Evolutionary conservation across 1,140 invertebrate genomes (phyloP).

Genomic region (Panagrolaimus sp.): DNA sequence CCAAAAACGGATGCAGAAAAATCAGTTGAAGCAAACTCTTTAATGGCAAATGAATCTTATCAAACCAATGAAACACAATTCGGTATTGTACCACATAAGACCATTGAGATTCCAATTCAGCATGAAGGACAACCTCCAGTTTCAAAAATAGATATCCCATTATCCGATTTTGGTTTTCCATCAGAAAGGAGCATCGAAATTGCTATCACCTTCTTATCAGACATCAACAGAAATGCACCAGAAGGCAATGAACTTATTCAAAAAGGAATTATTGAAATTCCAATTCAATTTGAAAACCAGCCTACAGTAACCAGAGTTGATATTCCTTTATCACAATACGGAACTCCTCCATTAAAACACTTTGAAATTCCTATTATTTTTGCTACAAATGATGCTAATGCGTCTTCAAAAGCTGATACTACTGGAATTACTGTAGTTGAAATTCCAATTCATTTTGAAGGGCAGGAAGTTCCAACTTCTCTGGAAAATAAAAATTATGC

Average conservation of each 20-base stretch:
- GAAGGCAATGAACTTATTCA: not conserved
- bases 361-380: too few species aligned
- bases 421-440: not conserved
- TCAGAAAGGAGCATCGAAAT: too few species aligned
- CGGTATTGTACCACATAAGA: not conserved
- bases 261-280: not conserved
- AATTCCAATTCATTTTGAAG: slow-evolving; percentile 6
- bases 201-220: not conserved
- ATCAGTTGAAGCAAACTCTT: not conserved
- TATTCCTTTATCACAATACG: not conserved
- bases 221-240: not conserved
- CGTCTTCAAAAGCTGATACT: too few species aligned
- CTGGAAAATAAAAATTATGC: too few species aligned
- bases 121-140: not conserved
- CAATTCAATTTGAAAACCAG: not conserved
- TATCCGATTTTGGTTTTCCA: too few species aligned
- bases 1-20: too few species aligned
- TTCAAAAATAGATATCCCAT: too few species aligned
- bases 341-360: too few species aligned
- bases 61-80: not conserved
- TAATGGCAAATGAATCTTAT: not conserved
- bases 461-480: not conserved
- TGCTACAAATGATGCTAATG: too few species aligned
- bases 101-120: not conserved
- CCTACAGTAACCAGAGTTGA: not conserved